These are phyloP conservation scores for Melanotaenia maccullochi DNA, from an alignment of 2,797 vertebrate species.

Conservation along the genomic window DNA sequence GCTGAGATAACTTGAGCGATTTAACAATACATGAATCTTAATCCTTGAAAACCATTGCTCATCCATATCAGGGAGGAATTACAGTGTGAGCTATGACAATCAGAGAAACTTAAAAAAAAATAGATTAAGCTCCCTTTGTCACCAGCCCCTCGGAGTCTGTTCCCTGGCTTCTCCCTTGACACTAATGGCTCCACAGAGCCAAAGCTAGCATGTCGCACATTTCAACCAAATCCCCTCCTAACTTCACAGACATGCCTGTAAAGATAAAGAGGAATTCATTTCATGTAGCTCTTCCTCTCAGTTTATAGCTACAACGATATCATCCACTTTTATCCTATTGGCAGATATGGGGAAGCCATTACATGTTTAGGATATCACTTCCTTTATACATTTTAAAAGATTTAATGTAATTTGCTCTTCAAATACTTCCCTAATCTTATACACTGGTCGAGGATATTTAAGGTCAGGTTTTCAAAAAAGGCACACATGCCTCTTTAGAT, in stretches of 20 bases:
- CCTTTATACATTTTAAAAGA: slow-evolving; percentile 71
- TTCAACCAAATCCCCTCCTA: slow-evolving; percentile 73
- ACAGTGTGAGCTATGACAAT: slow-evolving; percentile 76
- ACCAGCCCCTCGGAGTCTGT: slow-evolving; percentile 62
- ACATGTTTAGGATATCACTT: slow-evolving; percentile 67
- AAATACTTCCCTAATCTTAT: slow-evolving; percentile 68
- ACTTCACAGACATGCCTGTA: slow-evolving; percentile 78
- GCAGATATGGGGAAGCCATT: slow-evolving; percentile 57
- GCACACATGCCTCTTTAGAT: slow-evolving; percentile 51
- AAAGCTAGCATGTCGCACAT: slow-evolving; percentile 72
- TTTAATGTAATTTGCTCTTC: slow-evolving; percentile 70
- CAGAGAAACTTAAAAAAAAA: slow-evolving; percentile 66
- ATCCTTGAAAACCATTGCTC: slow-evolving; percentile 75
- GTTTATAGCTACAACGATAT: slow-evolving; percentile 57
- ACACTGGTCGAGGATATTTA: slow-evolving; percentile 60
- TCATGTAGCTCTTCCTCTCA: slow-evolving; percentile 54
- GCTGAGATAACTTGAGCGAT: slow-evolving; percentile 58
- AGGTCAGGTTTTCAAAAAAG: slow-evolving; percentile 68
- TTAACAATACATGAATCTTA: slow-evolving; percentile 76
- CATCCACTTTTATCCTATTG: slow-evolving; percentile 60
- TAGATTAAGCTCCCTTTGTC: slow-evolving; percentile 75
- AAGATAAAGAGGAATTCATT: slow-evolving; percentile 74
- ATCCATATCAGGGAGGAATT: slow-evolving; percentile 77
- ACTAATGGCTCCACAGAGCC: slow-evolving; percentile 70
- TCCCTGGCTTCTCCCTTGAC: slow-evolving; percentile 70